A percentile compares a stretch with the other conserved stretches of the same genome.
Conservation (phyloP, 1,140 invertebrate species). For the Caenorhabditis latens region DNA sequence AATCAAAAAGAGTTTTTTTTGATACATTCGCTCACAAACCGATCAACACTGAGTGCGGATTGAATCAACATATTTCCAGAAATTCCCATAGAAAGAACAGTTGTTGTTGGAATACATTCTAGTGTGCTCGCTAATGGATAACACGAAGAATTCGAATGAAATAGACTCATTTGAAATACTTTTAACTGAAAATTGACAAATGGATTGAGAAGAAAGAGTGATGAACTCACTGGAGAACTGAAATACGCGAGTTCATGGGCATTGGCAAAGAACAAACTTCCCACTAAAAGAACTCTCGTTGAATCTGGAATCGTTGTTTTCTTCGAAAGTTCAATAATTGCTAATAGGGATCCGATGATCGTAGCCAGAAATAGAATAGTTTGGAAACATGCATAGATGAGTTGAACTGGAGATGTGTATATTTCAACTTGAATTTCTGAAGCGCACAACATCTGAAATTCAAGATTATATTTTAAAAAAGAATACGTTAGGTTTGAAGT, state of each 20-base stretch:
- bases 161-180: slow-evolving; percentile 5
- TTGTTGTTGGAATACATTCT: slow-evolving; percentile 42
- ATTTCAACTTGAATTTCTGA: slow-evolving; percentile 31
- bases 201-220: neutral
- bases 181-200: neutral
- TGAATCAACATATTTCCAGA: slow-evolving; percentile 39
- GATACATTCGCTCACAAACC: neutral
- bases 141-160: slow-evolving; percentile 18
- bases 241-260: slow-evolving; percentile 31
- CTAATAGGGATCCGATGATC: neutral
- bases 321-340: slow-evolving; percentile 5
- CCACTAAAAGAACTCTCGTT: slow-evolving; percentile 9
- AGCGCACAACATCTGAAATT: slow-evolving; percentile 26
- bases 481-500: neutral
- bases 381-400: neutral
- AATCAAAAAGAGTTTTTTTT: neutral
- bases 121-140: slow-evolving; percentile 16
- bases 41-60: slow-evolving; percentile 18
- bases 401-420: neutral
- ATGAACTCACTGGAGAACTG: slow-evolving; percentile 13
- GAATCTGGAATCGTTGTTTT: slow-evolving; percentile 42
- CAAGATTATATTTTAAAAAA: neutral
- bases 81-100: slow-evolving; percentile 39
- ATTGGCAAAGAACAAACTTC: slow-evolving; percentile 23
- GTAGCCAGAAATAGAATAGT: slow-evolving; percentile 7